Base-by-base conservation (phyloP, 1,140 invertebrate genomes). In the Drosophila nigromelanica region DNA sequence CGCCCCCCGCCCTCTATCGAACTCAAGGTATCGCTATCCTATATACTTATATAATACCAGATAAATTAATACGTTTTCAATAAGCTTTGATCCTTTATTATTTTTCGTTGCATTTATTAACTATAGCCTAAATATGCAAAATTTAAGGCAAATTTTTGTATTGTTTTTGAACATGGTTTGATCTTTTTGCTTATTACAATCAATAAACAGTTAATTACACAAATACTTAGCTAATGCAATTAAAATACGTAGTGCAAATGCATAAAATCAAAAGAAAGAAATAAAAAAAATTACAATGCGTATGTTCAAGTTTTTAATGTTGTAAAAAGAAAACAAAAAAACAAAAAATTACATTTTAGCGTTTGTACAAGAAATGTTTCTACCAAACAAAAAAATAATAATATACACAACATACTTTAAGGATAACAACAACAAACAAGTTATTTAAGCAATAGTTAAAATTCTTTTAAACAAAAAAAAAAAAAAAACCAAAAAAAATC, bases 391-490 rank as follows among this genome's bases (percentile, higher is more conserved):
- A 18, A 6, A 59, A 83, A 61, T 14, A 56, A 59, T 50, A 47
- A 39, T 35, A 75, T 24, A 73, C 64, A 73, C 33, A 74, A 63
- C 45, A 73, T 62, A 82, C 21, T 62, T 55, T 62, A 62, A 55
- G 37, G n/a, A 24, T 62, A 69, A 45, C 55, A 67, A 52, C 60
- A 60, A 62, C 59, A 50, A 78, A 47, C 62, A 77, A 73, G 50
- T 78, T 72, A 75, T 72, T 71, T 76, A 87, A 86, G 82, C 82
- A 86, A 86, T 86, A 87, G 82, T 86, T 86, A 87, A 76, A 87
- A 78, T 67, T 70, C 59, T 66, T 86, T 85, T 86, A 78, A 86
- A 85, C 73, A 59, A 64, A 69, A 77, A 70, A 43, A 71, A 35
- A 21, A 68, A 54, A 76, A 76, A 54, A 64, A 61, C 68, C 61